Base-by-base conservation (phyloP, 2,888 invertebrate genomes). In the Carpatolechia fugitivella region DNA sequence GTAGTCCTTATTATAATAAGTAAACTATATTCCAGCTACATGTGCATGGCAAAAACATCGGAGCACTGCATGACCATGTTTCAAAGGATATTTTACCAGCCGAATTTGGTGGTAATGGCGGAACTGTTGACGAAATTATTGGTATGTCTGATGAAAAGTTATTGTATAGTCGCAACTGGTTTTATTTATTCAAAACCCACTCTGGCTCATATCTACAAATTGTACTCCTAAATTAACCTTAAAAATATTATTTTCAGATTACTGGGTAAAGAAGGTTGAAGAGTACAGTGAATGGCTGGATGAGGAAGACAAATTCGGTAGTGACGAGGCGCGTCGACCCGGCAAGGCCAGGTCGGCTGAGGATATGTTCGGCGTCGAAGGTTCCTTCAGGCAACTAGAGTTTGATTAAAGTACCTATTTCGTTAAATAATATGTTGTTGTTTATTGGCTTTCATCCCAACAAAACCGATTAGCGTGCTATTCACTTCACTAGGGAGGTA, bases 31-130 rank as follows among this genome's bases (percentile, higher is more conserved):
- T 50, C 36, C 50, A 50, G 50, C 3, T 50, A 10, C 50, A 50
- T 20, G 50, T 50, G 4, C 50, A 50, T 10, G 50, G 50, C 1
- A 50, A 50, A 20, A 31, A 50, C 20, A 10, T 50, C 24, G 31
- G 20, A 14, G n/a, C 20, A 11, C 20, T 50, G 20, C 20, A 50
- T 10, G 13, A 35, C 0, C 16, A 50, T 6, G 50, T 50, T n/a
- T 91, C 93, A 0, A 89, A 87, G 58, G 82, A 90, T 18, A 79
- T 91, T 40, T 72, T 94, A 49, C 93, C 94, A 0, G 70, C 72
- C 13, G 93, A 94, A 70, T 93, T 93, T 68, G 93, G 93, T 1
- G 94, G 94, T 0, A 84, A 87, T 5, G 92, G 88, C 16, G 91
- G 91, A 0, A 77, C 90, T 6, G 69, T 92, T 11, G 78, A 81